Evolutionary conservation across 2,888 invertebrate genomes (phyloP).

Genomic region (Trachelus iudaicus): DNA sequence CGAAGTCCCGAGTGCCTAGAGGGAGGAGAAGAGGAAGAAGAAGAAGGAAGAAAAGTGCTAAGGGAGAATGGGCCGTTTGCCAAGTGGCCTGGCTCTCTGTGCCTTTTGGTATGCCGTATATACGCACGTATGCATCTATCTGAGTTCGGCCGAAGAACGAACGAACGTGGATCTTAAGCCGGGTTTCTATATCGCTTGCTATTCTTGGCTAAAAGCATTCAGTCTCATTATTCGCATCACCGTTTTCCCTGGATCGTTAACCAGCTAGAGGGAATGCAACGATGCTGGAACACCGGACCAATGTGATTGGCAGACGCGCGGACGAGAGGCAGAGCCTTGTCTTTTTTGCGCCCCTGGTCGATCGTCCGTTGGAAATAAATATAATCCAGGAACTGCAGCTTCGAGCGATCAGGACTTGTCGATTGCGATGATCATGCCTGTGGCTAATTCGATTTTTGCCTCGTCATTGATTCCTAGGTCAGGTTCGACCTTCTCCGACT

Average conservation of each 20-base stretch:
- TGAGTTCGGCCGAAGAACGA: not conserved
- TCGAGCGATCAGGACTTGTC: not conserved
- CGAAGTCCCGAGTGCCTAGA: not conserved
- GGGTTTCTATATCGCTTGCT: constrained; percentile 9
- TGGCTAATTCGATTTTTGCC: not conserved
- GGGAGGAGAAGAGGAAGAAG: not conserved
- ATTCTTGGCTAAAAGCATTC: constrained; percentile 23
- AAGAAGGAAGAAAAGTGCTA: not conserved
- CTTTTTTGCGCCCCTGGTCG: not conserved
- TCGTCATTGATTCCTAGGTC: not conserved
- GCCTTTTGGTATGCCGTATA: constrained; percentile 6
- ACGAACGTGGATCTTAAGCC: not conserved
- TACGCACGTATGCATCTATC: not conserved
- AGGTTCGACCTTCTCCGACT: not conserved
- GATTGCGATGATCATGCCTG: not conserved
- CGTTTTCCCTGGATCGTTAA: constrained; percentile 9
- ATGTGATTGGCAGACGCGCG: not conserved
- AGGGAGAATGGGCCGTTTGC: constrained; percentile 19
- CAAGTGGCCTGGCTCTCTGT: constrained; percentile 18
- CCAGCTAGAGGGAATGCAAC: not conserved
- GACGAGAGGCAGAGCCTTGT: not conserved
- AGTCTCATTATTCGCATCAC: constrained; percentile 24
- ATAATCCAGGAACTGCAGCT: not conserved
- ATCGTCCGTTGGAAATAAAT: not conserved
- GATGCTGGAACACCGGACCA: not conserved